Evolutionary conservation across 2,888 invertebrate genomes (phyloP).

Genomic region (Mesorhabditis belari): DNA sequence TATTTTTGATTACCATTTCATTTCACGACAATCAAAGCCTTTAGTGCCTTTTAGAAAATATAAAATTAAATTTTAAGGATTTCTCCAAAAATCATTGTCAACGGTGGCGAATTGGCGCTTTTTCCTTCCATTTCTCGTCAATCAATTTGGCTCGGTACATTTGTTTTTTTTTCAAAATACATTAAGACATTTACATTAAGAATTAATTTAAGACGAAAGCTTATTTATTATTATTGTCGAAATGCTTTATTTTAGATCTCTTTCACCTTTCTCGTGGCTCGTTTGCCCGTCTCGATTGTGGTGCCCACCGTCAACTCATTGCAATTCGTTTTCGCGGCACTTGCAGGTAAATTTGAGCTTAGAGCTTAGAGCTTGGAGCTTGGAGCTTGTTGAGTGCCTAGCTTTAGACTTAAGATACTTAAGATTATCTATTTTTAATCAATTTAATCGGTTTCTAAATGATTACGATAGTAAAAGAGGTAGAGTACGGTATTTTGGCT

Average conservation of each 20-base stretch:
- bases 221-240: neutral
- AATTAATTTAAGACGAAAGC: neutral
- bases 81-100: neutral
- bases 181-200: too few species aligned
- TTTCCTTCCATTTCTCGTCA: neutral
- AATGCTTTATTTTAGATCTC: conserved; percentile 11
- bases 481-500: too few species aligned
- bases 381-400: too few species aligned
- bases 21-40: too few species aligned
- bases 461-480: too few species aligned
- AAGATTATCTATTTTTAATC: too few species aligned
- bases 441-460: too few species aligned
- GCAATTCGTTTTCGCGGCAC: conserved; percentile 17
- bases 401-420: too few species aligned
- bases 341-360: conserved; percentile 2
- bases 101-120: neutral
- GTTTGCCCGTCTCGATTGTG: conserved; percentile 22
- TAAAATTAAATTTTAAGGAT: neutral
- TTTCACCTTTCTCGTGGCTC: conserved; percentile 20
- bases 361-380: too few species aligned
- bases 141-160: neutral
- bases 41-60: too few species aligned
- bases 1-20: too few species aligned
- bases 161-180: too few species aligned
- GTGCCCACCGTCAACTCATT: conserved; percentile 26